Base-by-base conservation (phyloP, 2,113 vertebrate genomes). In the Pampusana beccarii region DNA sequence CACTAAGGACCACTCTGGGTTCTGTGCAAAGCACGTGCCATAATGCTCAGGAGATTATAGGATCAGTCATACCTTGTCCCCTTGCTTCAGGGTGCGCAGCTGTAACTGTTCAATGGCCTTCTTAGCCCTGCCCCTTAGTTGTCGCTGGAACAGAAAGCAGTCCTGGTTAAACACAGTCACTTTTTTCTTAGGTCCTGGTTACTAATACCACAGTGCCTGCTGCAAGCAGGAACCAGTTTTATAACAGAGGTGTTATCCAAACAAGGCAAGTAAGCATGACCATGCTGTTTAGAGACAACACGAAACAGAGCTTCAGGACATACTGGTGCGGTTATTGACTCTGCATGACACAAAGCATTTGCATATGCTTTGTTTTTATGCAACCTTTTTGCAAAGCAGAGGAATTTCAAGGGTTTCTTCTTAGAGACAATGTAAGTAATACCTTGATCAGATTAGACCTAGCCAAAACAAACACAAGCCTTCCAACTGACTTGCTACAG, bases 61-160 rank as follows among this genome's bases (percentile, higher is more conserved):
- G 51, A n/a, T 78, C 50, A 64, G 62, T 56, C 78, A 33, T 96
- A 99, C 99, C 98, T 98, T 98, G 78, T 99, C 99, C 44, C 97
- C 98, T 75, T 98, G 97, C 92, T 98, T 99, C 91, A 99, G 96
- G 3, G 98, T 99, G 48, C 98, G 98, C 15, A 99, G 97, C 51
- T 98, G 94, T 73, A 99, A 97, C 42, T 95, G 98, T n/a, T 97
- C 91, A 16, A 99, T 99, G 11, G 99, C 99, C 72, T 98, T 99
- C 97, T 99, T 98, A 5, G 99, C 99, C 95, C 98, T 98, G 10
- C 97, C 98, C 95, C 98, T 99, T 80, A 99, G 98, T 60, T 87
- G 98, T 92, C 80, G 97, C 98, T 99, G 98, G 40, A 97, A 56
- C 16, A 97, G 80, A 97, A 79, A 92, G 54, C 11, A 7, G 28